These are phyloP conservation scores for Ernsta delagoae DNA, from an alignment of 2,888 invertebrate genomes.

Conservation along the genomic window DNA sequence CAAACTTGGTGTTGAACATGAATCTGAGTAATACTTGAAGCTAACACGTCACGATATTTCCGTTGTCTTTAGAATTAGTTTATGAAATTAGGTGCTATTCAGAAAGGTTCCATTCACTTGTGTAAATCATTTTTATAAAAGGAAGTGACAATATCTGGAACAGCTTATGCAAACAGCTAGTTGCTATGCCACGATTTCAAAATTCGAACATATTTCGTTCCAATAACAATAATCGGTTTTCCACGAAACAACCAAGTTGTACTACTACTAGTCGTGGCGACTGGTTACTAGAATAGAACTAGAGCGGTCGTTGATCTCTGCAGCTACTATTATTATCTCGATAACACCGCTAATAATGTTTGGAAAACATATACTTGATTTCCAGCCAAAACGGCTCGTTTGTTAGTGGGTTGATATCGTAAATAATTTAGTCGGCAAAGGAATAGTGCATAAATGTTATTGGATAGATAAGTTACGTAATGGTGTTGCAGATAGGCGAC, in stretches of 20 bases:
- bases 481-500: constrained; percentile 44
- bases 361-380: constrained; percentile 63
- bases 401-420: constrained; percentile 19
- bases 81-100: constrained; percentile 25
- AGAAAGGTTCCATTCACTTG: constrained; percentile 16
- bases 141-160: constrained; percentile 29
- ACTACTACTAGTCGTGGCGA: constrained; percentile 46
- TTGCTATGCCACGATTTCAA: constrained; percentile 25
- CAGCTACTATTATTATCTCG: constrained; percentile 68
- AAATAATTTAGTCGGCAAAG: background rate
- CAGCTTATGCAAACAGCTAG: constrained; percentile 24
- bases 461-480: constrained; percentile 44
- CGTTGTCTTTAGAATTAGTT: constrained; percentile 2
- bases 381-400: constrained; percentile 50
- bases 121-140: constrained; percentile 30
- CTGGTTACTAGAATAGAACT: constrained; percentile 73
- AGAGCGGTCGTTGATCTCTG: constrained; percentile 71
- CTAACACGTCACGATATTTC: no score
- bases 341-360: constrained; percentile 69
- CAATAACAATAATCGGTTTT: constrained; percentile 52
- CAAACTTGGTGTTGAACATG: no score
- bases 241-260: constrained; percentile 55
- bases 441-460: constrained; percentile 23
- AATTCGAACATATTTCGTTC: constrained; percentile 38
- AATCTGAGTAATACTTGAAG: background rate